Evolutionary conservation across 1,140 invertebrate genomes (phyloP).

Genomic region (Chironomus striatipennis): DNA sequence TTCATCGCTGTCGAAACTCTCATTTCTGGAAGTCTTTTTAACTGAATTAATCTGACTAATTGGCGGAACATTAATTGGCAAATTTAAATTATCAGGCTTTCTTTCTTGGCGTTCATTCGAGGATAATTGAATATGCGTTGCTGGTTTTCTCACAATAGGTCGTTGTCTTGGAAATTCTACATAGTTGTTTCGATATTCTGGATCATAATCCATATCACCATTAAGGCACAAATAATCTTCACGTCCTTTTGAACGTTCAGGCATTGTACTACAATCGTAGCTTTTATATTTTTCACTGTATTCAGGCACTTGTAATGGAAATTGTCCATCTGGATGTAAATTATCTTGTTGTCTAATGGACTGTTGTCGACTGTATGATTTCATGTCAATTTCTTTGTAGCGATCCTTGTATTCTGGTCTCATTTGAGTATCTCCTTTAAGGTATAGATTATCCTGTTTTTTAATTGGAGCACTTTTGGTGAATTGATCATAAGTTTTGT

Average conservation of each 20-base stretch:
- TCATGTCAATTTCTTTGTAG: not conserved
- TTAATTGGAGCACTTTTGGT: conserved; percentile 18
- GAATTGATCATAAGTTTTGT: conserved; percentile 20
- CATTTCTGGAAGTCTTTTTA: no score
- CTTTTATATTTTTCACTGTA: not conserved
- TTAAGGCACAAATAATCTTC: not conserved
- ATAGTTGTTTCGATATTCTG: conserved; percentile 1
- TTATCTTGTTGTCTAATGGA: not conserved
- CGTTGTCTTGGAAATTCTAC: not conserved
- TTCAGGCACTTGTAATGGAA: not conserved
- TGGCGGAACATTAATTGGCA: conserved; percentile 10
- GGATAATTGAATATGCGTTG: not conserved
- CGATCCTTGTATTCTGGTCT: not conserved
- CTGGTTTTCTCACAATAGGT: not conserved
- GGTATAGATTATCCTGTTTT: not conserved
- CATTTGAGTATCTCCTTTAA: not conserved
- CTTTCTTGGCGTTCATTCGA: not conserved
- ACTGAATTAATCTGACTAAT: not conserved
- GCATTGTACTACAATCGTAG: not conserved
- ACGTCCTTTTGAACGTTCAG: not conserved
- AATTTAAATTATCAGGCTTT: not conserved
- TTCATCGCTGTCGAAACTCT: not conserved
- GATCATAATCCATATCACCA: not conserved
- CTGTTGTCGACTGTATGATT: not conserved
- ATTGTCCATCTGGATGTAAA: not conserved